Base-by-base conservation (phyloP, 1,140 invertebrate genomes). In the Bombus superbus region DNA sequence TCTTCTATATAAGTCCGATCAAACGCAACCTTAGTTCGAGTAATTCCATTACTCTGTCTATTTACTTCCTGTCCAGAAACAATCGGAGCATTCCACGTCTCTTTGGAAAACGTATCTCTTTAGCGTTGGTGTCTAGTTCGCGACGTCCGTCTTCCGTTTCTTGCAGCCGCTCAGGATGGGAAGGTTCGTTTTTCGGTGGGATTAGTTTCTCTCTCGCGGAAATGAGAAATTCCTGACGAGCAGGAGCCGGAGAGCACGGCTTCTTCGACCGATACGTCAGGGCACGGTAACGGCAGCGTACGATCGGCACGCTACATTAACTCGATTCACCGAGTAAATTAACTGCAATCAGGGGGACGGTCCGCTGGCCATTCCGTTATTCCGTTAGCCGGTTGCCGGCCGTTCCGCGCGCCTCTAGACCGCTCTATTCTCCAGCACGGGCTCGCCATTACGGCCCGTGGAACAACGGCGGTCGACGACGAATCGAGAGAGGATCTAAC, bases 311-410 rank as follows among this genome's bases (percentile, higher is more conserved):
- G 94, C 88, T 94, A 95, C 94, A 95, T 95, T 95, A 95, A 94
- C 94, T 92, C 93, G 94, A 94, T 95, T 93, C 93, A 91, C 91
- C 86, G 94, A 92, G 92, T 93, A 94, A 95, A 95, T 95, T 95
- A 95, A 94, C 94, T 94, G 93, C 94, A 95, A 95, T 95, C 94
- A 94, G 92, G 91, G 92, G 91, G 92, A 92, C 89, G 90, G 85
- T 91, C 92, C 89, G 91, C 91, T 94, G 88, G 91, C 92, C 92
- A 91, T 94, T 94, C 90, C 92, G 91, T 89, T 89, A 91, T 92
- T 91, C 91, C 92, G 86, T 88, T 92, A 87, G 91, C 90, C 87
- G 86, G 84, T 86, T 83, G 78, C 87, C 80, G 86, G 75, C 88
- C 87, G 87, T 91, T 90, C 86, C 86, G 84, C 72, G 86, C 84